Evolutionary conservation across 2,888 invertebrate species (phyloP).

Genomic region (Beris chalybata): DNA sequence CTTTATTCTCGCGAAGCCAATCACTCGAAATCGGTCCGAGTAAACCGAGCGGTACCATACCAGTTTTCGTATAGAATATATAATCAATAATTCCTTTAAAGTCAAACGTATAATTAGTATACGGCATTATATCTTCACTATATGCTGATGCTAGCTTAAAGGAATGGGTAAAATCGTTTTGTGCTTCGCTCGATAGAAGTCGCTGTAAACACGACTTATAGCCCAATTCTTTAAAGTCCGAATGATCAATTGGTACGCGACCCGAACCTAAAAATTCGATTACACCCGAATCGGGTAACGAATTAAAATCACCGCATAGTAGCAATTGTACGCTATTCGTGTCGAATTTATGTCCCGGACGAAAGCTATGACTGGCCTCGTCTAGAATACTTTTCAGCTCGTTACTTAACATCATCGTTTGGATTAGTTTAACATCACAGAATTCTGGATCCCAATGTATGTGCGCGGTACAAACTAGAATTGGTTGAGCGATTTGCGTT

Average conservation of each 20-base stretch:
- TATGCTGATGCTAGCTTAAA: conserved; percentile 95
- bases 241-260: conserved; percentile 86
- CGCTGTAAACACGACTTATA: conserved; percentile 91
- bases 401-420: conserved; percentile 98
- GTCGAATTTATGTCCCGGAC: conserved; percentile 72
- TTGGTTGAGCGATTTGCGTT: conserved; percentile 76
- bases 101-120: conserved; percentile 98
- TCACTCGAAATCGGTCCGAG: conserved; percentile 92
- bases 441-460: conserved; percentile 99
- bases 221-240: conserved; percentile 94
- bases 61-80: conserved; percentile 96
- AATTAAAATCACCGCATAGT: conserved; percentile 98
- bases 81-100: conserved; percentile 99
- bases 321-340: conserved; percentile 84
- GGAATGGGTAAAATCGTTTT: conserved; percentile 90
- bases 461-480: conserved; percentile 97
- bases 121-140: conserved; percentile 94
- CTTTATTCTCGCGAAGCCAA: conserved; percentile 94
- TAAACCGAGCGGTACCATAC: conserved; percentile 92
- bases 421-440: conserved; percentile 98
- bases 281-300: conserved; percentile 96
- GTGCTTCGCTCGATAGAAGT: conserved; percentile 82
- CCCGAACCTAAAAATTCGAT: conserved; percentile 93
- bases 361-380: conserved; percentile 79
- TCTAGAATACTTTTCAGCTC: conserved; percentile 87